These are phyloP conservation scores for Actinemys pallida DNA, from an alignment of 2,113 vertebrate species.

Conservation along the genomic window DNA sequence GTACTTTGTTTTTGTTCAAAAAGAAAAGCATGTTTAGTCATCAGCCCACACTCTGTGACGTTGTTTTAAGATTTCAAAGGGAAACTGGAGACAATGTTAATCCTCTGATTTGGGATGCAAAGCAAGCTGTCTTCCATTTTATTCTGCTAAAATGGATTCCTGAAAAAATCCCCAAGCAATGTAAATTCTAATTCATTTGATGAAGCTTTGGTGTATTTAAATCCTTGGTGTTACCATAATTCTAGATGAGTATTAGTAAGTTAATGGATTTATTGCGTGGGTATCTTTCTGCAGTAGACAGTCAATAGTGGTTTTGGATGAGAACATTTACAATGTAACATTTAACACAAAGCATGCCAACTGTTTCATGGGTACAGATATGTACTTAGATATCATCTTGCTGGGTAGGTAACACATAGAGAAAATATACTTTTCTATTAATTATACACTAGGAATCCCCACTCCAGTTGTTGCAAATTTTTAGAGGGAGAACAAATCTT, in stretches of 20 bases:
- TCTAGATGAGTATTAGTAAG: not conserved
- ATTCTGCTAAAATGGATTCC: not conserved
- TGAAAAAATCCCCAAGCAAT: not conserved
- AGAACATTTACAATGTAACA: not conserved
- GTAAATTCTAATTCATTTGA: not conserved
- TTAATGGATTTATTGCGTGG: not conserved
- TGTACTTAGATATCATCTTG: not conserved
- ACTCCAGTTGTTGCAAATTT: not conserved
- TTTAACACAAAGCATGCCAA: not conserved
- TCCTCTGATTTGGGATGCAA: not conserved
- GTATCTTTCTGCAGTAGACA: not conserved
- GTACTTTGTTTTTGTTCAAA: not conserved
- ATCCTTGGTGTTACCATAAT: not conserved
- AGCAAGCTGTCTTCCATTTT: not conserved
- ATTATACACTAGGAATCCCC: not conserved
- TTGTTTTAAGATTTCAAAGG: not conserved
- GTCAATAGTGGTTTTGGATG: rapidly evolving
- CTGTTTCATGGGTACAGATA: not conserved
- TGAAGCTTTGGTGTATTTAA: not conserved
- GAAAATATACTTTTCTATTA: not conserved
- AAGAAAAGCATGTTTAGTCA: not conserved
- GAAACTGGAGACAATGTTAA: not conserved
- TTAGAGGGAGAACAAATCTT: not conserved
- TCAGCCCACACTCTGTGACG: not conserved
- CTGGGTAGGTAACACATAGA: not conserved